Evolutionary conservation across 2,113 vertebrate species (phyloP), one percentile per base, ranked within the genome.

Genomic region (Eolophus roseicapilla): DNA sequence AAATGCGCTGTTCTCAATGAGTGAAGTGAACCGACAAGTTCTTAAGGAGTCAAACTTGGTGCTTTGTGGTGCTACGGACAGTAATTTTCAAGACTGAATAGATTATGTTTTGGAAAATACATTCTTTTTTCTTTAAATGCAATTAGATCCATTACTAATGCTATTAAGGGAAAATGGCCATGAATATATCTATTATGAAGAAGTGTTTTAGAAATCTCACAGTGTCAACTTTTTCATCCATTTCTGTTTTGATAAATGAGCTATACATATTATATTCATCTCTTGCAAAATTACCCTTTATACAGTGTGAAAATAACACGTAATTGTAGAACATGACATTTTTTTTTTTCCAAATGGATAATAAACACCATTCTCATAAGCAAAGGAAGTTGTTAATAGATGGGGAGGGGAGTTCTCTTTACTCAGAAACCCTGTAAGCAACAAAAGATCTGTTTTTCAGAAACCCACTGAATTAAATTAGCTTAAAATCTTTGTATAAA

Each of bases 181-280:
- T 80, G 11, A 79, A 62, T 53, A 31, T 27, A 88, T 39, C 33
- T 86, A 44, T 19, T 81, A 4, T 50, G 63, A 73, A 73, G 41
- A 68, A 79, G 9, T 59, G 55, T 46, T 87, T 91, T 60, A 46
- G 52, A 85, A 94, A 73, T 91, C 27, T 79, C 57, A 73, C 8
- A 53, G 4, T 75, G 62, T 53, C 19, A 75, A 37, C 17, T 5
- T 79, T 71, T 82, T 67, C 3, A 68, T 65, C 18, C 0, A 0
- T 83, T 96, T 91, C 46, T 88, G n/a, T 43, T 92, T 79, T 69
- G 41, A 33, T 95, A 76, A 70, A 91, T 71, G 44, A 84, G 25
- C 46, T 89, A 9, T 88, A 33, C 15, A 10, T 84, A 49, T 88
- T 57, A 43, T 68, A 63, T 18, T 92, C 19, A 69, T 65, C 29